Conservation (phyloP, 2,888 invertebrate species). For the Idaea dimidiata region DNA sequence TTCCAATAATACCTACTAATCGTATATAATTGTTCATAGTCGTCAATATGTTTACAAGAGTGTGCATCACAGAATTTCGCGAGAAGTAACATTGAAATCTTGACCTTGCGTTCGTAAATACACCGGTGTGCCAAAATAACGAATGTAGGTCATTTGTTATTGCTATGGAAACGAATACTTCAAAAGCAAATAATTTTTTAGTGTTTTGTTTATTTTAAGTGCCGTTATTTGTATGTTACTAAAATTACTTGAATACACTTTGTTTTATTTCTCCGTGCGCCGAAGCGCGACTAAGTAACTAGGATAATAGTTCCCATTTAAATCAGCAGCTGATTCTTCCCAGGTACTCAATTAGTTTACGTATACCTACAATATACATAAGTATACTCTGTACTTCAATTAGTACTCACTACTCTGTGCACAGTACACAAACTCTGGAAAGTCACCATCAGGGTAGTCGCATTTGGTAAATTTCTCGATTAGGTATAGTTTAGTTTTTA, state of each 20-base stretch:
- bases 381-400: too few species aligned
- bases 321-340: neutral
- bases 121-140: constrained; percentile 20
- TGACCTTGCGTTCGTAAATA: constrained; percentile 27
- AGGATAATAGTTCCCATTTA: neutral
- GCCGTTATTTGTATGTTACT: neutral
- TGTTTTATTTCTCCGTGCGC: neutral
- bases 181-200: neutral
- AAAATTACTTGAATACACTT: too few species aligned
- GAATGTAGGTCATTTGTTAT: constrained; percentile 19
- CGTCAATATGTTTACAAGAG: constrained; percentile 15
- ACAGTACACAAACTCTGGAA: neutral
- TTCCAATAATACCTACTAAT: neutral
- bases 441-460: neutral
- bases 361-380: too few species aligned
- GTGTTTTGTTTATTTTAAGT: neutral
- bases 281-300: neutral
- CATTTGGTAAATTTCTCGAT: neutral
- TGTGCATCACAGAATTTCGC: constrained; percentile 19
- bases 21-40: constrained; percentile 8
- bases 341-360: too few species aligned
- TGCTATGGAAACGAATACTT: constrained; percentile 8
- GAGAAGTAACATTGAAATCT: constrained; percentile 19
- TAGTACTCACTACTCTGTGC: too few species aligned
- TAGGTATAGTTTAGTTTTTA: neutral